Base-by-base conservation (phyloP, 1,140 invertebrate species). In the Leucophenga varia region DNA sequence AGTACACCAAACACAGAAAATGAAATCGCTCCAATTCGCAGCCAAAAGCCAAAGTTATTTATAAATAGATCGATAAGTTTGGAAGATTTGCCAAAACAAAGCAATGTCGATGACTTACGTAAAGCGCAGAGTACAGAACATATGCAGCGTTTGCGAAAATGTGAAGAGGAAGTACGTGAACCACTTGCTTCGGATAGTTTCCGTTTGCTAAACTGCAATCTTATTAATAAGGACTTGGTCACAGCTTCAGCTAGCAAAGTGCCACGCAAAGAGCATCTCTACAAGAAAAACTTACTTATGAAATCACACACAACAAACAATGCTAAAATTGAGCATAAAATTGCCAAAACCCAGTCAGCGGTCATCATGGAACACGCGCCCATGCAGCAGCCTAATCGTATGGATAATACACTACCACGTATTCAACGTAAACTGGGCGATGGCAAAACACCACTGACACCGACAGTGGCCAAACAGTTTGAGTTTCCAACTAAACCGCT, bases 141-240 rank as follows among this genome's bases (percentile, higher is more conserved):
- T 10, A 17, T 51, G 2, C 44, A 46, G 28, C 19, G 64, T 12
- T 4, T 60, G 17, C 22, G 25, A 0, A 53, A 38, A 18, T 17
- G 18, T 30, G n/a, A 9, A 21, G 16, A 16, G 13, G 34, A 19
- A 0, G 54, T 67, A 30, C 59, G 57, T 14, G 51, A 49, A 1
- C 70, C 70, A 1, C 47, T 73, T 28, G 70, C 70, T 20, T 59
- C 56, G 14, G 70, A 73, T 16, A 73, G 70, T 40, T 67, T 69
- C 3, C 41, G 36, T 19, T 3, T 32, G 2, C 3, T 44, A 2
- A 34, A 36, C 14, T 34, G 34, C 4, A 28, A 16, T 42, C 6
- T 30, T 17, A n/a, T 18, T 30, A 44, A 35, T 16, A 5, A 10
- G 31, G 39, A 37, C 14, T 37, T 37, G 35, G n/a, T 17, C 13